These are phyloP conservation scores for Drosophila anomelani DNA, from an alignment of 2,888 invertebrate genomes.

Conservation along the genomic window DNA sequence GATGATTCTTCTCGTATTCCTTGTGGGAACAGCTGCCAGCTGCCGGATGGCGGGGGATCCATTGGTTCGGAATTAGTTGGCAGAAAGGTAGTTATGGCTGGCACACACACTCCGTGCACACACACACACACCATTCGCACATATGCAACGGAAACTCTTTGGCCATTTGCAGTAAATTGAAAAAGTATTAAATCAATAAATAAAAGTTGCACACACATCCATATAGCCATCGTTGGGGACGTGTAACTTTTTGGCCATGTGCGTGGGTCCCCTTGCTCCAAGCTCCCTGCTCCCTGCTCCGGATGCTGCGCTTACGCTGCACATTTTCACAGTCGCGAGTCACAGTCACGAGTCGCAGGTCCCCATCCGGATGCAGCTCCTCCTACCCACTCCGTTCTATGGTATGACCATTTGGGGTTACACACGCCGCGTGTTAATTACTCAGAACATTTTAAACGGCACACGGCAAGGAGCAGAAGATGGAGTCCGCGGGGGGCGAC, in stretches of 20 bases:
- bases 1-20: constrained; percentile 12
- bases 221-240: constrained; percentile 41
- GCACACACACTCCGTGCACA: constrained; percentile 32
- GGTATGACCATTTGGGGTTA: constrained; percentile 69
- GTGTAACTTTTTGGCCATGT: constrained; percentile 59
- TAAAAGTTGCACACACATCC: constrained; percentile 66
- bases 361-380: constrained; percentile 13
- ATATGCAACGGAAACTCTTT: constrained; percentile 53
- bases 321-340: constrained; percentile 58
- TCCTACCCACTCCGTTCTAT: not conserved
- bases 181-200: constrained; percentile 79
- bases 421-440: constrained; percentile 78
- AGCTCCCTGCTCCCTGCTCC: constrained; percentile 3
- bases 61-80: constrained; percentile 27
- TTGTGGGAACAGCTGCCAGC: constrained; percentile 24
- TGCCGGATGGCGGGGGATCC: constrained; percentile 12
- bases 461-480: constrained; percentile 12
- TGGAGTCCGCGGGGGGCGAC: constrained; percentile 6
- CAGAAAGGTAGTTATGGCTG: constrained; percentile 65
- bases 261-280: constrained; percentile 35
- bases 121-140: constrained; percentile 26
- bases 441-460: constrained; percentile 78
- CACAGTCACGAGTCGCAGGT: not conserved
- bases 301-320: constrained; percentile 65
- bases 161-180: constrained; percentile 79